A percentile compares a stretch with the other conserved stretches of the same genome.
Evolutionary conservation across 1,140 invertebrate genomes (phyloP).

Genomic region (Protaetia brevitarsis): DNA sequence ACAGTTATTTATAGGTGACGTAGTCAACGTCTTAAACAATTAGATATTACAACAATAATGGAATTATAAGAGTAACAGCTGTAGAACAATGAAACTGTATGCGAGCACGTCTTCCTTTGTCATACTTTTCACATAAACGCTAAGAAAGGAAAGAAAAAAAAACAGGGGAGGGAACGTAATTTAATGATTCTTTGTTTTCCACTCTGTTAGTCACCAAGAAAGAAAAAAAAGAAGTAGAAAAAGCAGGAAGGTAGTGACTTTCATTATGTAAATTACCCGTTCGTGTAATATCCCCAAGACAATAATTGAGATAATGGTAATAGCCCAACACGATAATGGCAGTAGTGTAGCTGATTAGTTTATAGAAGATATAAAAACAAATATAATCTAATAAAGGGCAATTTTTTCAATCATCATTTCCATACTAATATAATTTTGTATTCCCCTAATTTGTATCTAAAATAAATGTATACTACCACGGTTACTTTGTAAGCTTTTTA

Average conservation of each 20-base stretch:
- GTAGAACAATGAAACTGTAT: background rate
- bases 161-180: background rate
- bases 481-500: too few relatives aligned
- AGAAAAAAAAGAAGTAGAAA: background rate
- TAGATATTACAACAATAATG: background rate
- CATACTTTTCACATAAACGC: conserved; percentile 3
- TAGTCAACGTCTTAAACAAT: background rate
- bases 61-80: background rate
- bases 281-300: background rate
- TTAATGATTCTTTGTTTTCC: background rate
- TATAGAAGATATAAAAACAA: background rate
- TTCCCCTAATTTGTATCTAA: too few relatives aligned
- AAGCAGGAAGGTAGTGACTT: background rate
- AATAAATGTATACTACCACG: too few relatives aligned
- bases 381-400: too few relatives aligned
- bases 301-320: conserved; percentile 16
- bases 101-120: background rate
- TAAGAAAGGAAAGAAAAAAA: background rate
- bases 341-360: background rate
- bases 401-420: too few relatives aligned
- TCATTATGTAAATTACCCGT: conserved; percentile 5
- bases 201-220: background rate
- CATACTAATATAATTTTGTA: too few relatives aligned
- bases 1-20: background rate
- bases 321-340: background rate